Conservation (phyloP, 1,140 invertebrate genomes). For the Meloidogyne floridensis region DNA sequence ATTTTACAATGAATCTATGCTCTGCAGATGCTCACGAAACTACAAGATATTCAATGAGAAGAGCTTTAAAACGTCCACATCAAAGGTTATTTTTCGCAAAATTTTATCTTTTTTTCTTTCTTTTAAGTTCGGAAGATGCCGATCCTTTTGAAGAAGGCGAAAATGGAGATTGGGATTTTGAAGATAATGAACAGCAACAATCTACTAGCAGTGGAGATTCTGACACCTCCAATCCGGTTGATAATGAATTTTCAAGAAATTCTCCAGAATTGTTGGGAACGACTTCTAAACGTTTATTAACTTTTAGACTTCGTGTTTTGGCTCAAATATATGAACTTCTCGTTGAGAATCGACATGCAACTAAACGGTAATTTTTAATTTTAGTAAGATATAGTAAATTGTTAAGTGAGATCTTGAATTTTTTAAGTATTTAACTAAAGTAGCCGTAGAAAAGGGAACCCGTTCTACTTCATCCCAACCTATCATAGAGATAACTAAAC, state of each 20-base stretch:
- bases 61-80: not conserved
- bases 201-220: not conserved
- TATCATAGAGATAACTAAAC: no score
- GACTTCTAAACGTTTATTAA: not conserved
- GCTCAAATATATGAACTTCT: slow-evolving; percentile 27
- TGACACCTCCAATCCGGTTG: not conserved
- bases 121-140: not conserved
- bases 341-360: slow-evolving; percentile 15
- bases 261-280: not conserved
- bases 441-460: no score
- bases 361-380: slow-evolving; percentile 11
- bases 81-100: not conserved
- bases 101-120: not conserved
- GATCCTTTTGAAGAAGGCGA: not conserved
- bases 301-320: slow-evolving; percentile 10
- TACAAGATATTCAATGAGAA: slow-evolving; percentile 9
- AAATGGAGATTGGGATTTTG: not conserved
- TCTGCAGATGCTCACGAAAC: not conserved
- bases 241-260: not conserved
- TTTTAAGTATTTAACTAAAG: no score
- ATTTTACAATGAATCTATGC: not conserved
- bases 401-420: no score
- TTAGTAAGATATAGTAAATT: no score
- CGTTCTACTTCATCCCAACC: no score
- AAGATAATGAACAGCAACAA: not conserved